Evolutionary conservation across 2,888 invertebrate species (phyloP).

Genomic region (Agrilus cyanescens): DNA sequence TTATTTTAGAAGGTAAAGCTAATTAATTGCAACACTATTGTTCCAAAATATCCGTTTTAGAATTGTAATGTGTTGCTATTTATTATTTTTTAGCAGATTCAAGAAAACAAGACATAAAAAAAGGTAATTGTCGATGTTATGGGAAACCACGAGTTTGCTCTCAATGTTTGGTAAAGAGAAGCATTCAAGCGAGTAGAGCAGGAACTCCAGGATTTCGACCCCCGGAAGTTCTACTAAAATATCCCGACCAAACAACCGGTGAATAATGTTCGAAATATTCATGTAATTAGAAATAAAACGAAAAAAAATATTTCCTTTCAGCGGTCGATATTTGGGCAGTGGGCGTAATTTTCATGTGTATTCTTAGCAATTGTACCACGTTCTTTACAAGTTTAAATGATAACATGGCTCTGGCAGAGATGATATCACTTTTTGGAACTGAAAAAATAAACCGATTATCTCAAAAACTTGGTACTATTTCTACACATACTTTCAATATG

Average conservation of each 20-base stretch:
- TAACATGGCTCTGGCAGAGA: constrained; percentile 68
- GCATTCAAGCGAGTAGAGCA: constrained; percentile 64
- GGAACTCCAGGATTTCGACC: constrained; percentile 86
- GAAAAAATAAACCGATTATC: constrained; percentile 57
- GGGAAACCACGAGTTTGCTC: constrained; percentile 56
- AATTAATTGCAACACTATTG: too few species aligned
- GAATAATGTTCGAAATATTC: not conserved
- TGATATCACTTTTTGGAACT: constrained; percentile 67
- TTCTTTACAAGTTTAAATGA: constrained; percentile 77
- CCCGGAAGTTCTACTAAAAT: constrained; percentile 74
- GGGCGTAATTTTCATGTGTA: constrained; percentile 70
- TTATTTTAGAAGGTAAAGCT: too few species aligned
- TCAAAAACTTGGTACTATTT: constrained; percentile 44
- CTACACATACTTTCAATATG: constrained; percentile 3
- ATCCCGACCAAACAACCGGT: constrained; percentile 66
- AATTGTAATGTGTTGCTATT: constrained; percentile 1
- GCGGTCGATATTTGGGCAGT: constrained; percentile 85
- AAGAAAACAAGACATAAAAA: constrained; percentile 1
- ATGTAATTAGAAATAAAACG: not conserved
- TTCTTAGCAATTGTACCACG: constrained; percentile 69
- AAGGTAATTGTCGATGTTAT: constrained; percentile 50
- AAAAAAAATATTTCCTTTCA: constrained; percentile 20
- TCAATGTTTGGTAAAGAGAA: constrained; percentile 49
- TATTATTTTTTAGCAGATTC: not conserved
- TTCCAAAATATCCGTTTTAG: too few species aligned